These are phyloP conservation scores for Carlito syrichta DNA, from an alignment of 2,113 vertebrate genomes.

Conservation along the genomic window DNA sequence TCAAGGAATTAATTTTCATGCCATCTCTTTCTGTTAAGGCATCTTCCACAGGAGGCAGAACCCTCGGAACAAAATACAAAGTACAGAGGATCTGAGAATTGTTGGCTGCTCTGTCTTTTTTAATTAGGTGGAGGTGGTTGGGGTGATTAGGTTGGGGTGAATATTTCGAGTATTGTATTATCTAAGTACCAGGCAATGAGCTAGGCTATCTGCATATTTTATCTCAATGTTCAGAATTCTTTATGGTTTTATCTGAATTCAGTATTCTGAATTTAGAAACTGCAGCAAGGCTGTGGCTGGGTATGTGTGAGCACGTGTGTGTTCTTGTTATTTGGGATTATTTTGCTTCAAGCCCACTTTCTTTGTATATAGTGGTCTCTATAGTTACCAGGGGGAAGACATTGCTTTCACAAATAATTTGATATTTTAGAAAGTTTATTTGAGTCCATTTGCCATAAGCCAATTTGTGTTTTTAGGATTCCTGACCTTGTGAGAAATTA, in stretches of 20 bases:
- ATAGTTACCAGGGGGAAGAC: background rate
- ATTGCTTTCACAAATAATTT: constrained; percentile 8
- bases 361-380: background rate
- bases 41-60: background rate
- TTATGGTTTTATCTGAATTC: background rate
- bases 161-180: background rate
- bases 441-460: background rate
- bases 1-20: background rate
- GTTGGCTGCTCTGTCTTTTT: background rate
- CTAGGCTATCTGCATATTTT: background rate
- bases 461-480: constrained; percentile 35
- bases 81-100: background rate
- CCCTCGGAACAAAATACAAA: background rate
- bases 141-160: background rate
- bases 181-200: background rate
- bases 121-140: background rate
- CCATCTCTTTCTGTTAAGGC: background rate
- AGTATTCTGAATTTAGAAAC: background rate
- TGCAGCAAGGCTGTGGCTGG: background rate
- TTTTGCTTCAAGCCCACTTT: background rate
- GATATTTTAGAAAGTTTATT: constrained; percentile 37
- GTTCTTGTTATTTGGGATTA: background rate
- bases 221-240: background rate
- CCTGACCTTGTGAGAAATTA: constrained; percentile 31
- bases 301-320: rapidly evolving